A percentile compares a stretch with the other conserved stretches of the same genome.
Conservation (phyloP, 2,888 invertebrate genomes). For the Diaperis boleti region DNA sequence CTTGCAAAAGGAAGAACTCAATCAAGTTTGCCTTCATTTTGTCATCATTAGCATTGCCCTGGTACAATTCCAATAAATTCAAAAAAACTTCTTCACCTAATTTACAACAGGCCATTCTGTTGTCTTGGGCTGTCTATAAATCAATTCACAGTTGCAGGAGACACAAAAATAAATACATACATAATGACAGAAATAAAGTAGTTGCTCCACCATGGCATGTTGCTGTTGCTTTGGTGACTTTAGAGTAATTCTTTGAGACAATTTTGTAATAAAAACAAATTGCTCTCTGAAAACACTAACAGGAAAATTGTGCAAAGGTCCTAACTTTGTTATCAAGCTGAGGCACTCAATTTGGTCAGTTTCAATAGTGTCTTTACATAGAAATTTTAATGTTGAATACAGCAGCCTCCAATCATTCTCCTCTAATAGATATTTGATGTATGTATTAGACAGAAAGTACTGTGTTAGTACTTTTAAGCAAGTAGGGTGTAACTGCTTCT, state of each 20-base stretch:
- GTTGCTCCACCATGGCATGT: constrained; percentile 50
- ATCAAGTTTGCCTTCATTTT: constrained; percentile 62
- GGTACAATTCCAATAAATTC: constrained; percentile 53
- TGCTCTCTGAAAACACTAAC: constrained; percentile 54
- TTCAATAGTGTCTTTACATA: constrained; percentile 33
- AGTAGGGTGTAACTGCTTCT: constrained; percentile 65
- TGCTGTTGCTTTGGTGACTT: constrained; percentile 47
- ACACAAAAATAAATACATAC: constrained; percentile 31
- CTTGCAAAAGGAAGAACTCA: constrained; percentile 67
- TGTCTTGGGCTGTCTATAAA: constrained; percentile 61
- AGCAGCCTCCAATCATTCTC: constrained; percentile 69
- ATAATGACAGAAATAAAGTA: constrained; percentile 49
- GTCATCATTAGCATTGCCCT: constrained; percentile 51
- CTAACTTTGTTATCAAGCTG: constrained; percentile 55
- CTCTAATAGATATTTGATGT: constrained; percentile 69
- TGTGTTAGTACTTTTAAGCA: constrained; percentile 71
- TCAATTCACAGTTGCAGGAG: background rate
- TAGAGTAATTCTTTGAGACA: constrained; percentile 51
- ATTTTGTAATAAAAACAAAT: constrained; percentile 56
- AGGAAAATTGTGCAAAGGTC: constrained; percentile 56
- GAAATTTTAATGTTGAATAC: constrained; percentile 46
- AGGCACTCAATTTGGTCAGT: constrained; percentile 48
- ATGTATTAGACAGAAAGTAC: constrained; percentile 68
- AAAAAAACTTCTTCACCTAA: constrained; percentile 61
- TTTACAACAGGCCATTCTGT: constrained; percentile 60